Base-by-base conservation (phyloP, 2,888 invertebrate species). In the Sabatieria punctata region DNA sequence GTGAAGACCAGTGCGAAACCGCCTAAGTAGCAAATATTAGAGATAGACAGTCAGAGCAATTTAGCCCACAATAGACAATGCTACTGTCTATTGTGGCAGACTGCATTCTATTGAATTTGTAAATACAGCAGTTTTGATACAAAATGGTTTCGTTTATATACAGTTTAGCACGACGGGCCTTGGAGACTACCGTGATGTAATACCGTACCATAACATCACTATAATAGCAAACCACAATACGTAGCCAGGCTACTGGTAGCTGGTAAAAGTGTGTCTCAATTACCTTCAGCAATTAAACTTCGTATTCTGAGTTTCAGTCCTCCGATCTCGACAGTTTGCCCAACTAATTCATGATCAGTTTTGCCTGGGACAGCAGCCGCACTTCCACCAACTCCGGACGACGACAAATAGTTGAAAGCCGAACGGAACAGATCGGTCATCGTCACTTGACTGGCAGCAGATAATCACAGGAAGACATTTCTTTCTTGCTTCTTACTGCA, bases 271-370 rank as follows among this genome's bases (percentile, higher is more conserved):
- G 33, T 11, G 11, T 33, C n/a, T n/a, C n/a, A n/a, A n/a, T n/a
- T n/a, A 91, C 93, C 93, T 81, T 93, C 91, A 55, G 91, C 93
- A 59, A 95, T 83, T 61, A 89, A 80, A 71, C 79, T 79, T 71
- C 82, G 85, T 54, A 91, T 82, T 68, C 82, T 76, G 56, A 91
- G 73, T 72, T 84, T 85, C 68, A 83, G 80, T 65, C 80, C 81
- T 59, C 82, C 85, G 64, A 95, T 79, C 72, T 91, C 88, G 50
- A 93, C 77, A 60, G 77, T 75, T 72, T 88, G 85, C 45, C 93
- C 93, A 56, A 93, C 83, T 68, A 88, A 86, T 68, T 83, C 85
- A 72, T 84, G 85, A 63, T 81, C 80, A 8, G 38, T 38, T n/a
- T 21, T n/a, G 6, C 22, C 22, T n/a, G n/a, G n/a, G n/a, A n/a